phyloP scores from a whole-genome alignment of 1,140 invertebrate species.

The Antheraea mylitta region DNA sequence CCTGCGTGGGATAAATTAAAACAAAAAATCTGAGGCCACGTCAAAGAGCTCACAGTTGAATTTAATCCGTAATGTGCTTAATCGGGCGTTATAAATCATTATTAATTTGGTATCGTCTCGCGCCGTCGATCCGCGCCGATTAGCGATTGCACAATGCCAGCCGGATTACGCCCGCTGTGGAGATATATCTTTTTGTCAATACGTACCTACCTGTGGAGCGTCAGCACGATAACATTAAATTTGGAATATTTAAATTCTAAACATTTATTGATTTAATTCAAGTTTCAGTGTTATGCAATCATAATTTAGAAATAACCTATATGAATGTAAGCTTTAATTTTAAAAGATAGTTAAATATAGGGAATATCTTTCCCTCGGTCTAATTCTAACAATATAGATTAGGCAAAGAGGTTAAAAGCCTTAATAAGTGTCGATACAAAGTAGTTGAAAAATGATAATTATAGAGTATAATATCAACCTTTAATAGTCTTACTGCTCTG shows the following conservation, averaged over 20 bases:
- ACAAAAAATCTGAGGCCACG: conserved; percentile 21
- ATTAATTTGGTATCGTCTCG: conserved; percentile 64
- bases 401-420: too few species aligned
- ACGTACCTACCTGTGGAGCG: conserved; percentile 62
- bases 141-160: conserved; percentile 73
- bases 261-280: too few species aligned
- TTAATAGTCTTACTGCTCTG: too few species aligned
- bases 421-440: too few species aligned
- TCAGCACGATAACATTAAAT: conserved; percentile 21
- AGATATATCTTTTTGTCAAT: conserved; percentile 74
- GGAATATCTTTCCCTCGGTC: too few species aligned
- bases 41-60: conserved; percentile 50
- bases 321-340: too few species aligned
- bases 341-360: too few species aligned
- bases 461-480: too few species aligned
- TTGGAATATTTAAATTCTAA: not conserved
- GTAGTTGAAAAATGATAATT: too few species aligned
- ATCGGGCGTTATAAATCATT: conserved; percentile 75
- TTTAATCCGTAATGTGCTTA: conserved; percentile 63
- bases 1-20: not conserved
- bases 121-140: conserved; percentile 67
- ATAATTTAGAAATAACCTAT: too few species aligned
- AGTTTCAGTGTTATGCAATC: too few species aligned
- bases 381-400: too few species aligned
- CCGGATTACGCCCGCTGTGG: conserved; percentile 53